Base-by-base conservation (phyloP, 2,797 vertebrate genomes). In the Eupleurogrammus muticus region DNA sequence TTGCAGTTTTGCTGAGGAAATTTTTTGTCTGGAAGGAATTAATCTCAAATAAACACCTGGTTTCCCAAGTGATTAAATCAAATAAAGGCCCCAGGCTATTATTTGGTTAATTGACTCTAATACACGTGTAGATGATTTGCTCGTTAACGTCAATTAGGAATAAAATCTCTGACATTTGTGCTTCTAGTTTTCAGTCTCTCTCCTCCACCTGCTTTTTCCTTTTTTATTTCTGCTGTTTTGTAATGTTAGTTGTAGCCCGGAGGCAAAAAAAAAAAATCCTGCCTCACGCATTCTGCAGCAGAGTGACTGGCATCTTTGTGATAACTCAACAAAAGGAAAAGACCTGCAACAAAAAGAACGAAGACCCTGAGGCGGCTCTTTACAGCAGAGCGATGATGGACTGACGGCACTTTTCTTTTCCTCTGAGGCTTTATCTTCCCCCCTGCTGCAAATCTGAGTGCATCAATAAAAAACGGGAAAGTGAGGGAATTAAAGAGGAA, bases 301-400 rank as follows among this genome's bases (percentile, higher is more conserved):
- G 67, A 80, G 57, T 70, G 82, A 85, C 69, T 66, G 73, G 77
- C 73, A 66, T 81, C 81, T 81, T 86, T 89, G 79, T 83, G 62
- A 55, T 60, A 35, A 56, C 44, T 24, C 42, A 54, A 90, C 77
- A 88, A 90, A 83, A 80, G 81, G 52, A 38, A n/a, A n/a, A 50
- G 68, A 48, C 73, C 78, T 44, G 77, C 70, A 58, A 85, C 70
- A 82, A 87, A 82, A 68, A 74, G 50, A n/a, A n/a, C n/a, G n/a
- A 59, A 64, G 73, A 84, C 83, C 86, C 77, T 71, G 72, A 87
- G 85, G 86, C 80, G 20, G 62, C 81, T 87, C 70, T 66, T 68
- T 71, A 54, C 8, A 76, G 78, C 69, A 48, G 60, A 70, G 0
- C 1, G 21, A 69, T 75, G 79, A 85, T 73, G 70, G 66, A 82